These are phyloP conservation scores for Leptodactylus fallax DNA, from an alignment of 2,797 vertebrate species.

Conservation along the genomic window DNA sequence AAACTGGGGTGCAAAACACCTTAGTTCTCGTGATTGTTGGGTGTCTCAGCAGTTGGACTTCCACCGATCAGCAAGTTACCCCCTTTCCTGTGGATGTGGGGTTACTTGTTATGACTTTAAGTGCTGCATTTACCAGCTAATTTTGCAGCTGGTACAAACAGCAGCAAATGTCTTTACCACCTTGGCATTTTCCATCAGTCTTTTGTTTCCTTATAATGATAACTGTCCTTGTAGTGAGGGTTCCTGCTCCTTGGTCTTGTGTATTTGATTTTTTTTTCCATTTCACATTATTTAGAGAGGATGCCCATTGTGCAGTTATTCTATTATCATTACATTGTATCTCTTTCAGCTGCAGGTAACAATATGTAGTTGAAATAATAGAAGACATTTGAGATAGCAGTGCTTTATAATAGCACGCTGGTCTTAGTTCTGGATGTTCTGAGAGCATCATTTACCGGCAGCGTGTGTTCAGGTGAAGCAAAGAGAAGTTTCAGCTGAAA, in stretches of 20 bases:
- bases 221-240: neutral
- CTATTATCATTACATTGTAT: neutral
- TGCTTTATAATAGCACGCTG: constrained; percentile 5
- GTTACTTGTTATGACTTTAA: too few relatives aligned
- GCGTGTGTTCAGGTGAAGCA: constrained; percentile 19
- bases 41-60: too few relatives aligned
- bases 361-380: constrained; percentile 38
- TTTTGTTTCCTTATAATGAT: neutral
- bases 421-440: neutral
- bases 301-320: neutral
- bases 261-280: neutral
- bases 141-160: neutral
- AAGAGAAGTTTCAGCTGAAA: neutral
- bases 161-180: neutral
- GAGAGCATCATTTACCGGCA: constrained; percentile 7
- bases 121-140: too few relatives aligned
- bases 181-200: neutral
- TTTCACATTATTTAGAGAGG: neutral
- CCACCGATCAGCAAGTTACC: too few relatives aligned
- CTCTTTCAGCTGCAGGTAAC: neutral
- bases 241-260: neutral
- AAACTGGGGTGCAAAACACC: too few relatives aligned
- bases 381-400: neutral
- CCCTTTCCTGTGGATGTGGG: too few relatives aligned
- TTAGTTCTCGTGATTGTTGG: too few relatives aligned